Evolutionary conservation across 1,140 invertebrate genomes (phyloP), one percentile per base, ranked within the genome.

Genomic region (Probaryconus sp.): DNA sequence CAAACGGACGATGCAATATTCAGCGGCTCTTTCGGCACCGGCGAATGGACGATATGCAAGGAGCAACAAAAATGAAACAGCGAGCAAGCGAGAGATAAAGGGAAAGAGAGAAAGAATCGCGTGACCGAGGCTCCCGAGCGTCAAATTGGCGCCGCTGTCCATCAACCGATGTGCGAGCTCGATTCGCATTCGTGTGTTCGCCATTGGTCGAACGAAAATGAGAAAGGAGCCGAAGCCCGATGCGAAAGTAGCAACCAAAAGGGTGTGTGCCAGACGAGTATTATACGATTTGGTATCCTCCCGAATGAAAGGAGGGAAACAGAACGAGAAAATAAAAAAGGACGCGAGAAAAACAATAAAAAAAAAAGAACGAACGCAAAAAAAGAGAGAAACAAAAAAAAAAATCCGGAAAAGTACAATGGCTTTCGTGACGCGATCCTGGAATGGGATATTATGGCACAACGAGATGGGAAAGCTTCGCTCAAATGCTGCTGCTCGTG

Each of bases 71-170:
- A 58, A 60, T 42, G 48, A 35, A 48, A 64, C 68, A 72, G 35
- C 11, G 21, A 21, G 40, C 38, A 20, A 21, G 33, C 35, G 42
- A 55, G 35, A 31, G 40, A 33, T 7, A 7, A 47, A 35, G 20
- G 0, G n/a, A 69, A 20, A 26, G 40, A 56, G 60, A 64, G 21
- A 40, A 42, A 47, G 51, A 65, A 68, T 55, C 63, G 70, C 63
- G 74, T 64, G 70, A 80, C 73, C 77, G 78, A 75, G 78, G 79
- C 83, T 79, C 80, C 81, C 76, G 80, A 87, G 79, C 86, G 84
- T 85, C 85, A 87, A 87, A 87, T 87, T 85, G 86, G 85, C 85
- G 86, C 86, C 85, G 85, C 84, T 87, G 85, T 86, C 85, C 85
- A 87, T 87, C 86, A 86, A 82, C 77, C 78, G 82, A 79, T 81